Percentiles rank a stretch among this genome's conserved stretches.
phyloP scores from a whole-genome alignment of 2,888 invertebrate genomes.

The Drepanosiphum platanoidis region DNA sequence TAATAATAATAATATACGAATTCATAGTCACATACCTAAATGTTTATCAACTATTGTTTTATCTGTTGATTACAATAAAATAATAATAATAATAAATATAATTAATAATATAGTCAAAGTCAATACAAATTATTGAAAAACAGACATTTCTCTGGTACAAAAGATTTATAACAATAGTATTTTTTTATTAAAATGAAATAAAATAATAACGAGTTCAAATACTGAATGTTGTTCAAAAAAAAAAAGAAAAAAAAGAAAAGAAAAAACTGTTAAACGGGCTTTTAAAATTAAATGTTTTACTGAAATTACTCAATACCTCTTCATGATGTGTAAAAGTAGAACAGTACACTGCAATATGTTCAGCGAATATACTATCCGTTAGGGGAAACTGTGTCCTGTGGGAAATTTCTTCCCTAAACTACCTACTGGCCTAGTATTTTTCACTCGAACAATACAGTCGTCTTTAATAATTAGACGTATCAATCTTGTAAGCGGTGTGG shows the following conservation, averaged over 20 bases:
- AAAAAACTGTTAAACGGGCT: too few species aligned
- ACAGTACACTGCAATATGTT: background rate
- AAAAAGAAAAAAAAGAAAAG: background rate
- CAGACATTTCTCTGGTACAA: too few species aligned
- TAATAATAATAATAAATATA: too few species aligned
- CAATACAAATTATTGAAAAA: too few species aligned
- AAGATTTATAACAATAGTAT: too few species aligned
- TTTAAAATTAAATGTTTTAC: background rate
- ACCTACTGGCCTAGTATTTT: slow-evolving; percentile 61
- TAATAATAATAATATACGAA: too few species aligned
- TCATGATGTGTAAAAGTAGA: background rate
- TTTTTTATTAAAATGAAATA: background rate
- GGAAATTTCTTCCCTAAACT: slow-evolving; percentile 60
- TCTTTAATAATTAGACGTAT: slow-evolving; percentile 57
- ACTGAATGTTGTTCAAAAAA: background rate
- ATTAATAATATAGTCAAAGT: too few species aligned
- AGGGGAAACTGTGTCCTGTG: slow-evolving; percentile 58
- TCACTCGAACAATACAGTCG: slow-evolving; percentile 41
- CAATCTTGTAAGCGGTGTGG: slow-evolving; percentile 45
- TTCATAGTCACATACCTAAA: too few species aligned
- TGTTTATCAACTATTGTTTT: too few species aligned
- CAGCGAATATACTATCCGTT: background rate
- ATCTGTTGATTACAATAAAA: too few species aligned
- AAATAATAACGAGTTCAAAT: background rate
- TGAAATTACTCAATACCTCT: background rate